Evolutionary conservation across 2,113 vertebrate species (phyloP), one percentile per base, ranked within the genome.

Genomic region (Cottus gobio): DNA sequence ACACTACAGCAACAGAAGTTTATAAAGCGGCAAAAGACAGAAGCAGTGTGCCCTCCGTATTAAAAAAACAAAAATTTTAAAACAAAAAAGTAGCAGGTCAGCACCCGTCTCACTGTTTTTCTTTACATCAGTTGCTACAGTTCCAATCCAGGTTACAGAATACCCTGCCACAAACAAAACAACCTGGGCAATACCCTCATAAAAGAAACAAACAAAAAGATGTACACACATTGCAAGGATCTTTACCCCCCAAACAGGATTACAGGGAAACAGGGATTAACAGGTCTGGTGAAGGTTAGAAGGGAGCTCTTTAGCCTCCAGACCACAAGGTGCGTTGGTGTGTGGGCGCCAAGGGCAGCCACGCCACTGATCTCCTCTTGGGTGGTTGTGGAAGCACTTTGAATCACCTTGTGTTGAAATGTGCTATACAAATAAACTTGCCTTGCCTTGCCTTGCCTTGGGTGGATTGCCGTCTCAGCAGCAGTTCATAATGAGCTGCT

Each of bases 251-350:
- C 54, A 61, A 10, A 66, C 74, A 18, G 42, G 77, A 31, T 69
- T 6, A n/a, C n/a, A n/a, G n/a, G n/a, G n/a, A n/a, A n/a, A n/a
- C n/a, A n/a, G 22, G 42, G 77, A 31, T 69, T 6, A n/a, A 18
- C 22, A 5, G 57, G 62, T 71, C 65, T 46, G 75, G 71, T 81
- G 57, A 37, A 61, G 15, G 73, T 81, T 48, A 76, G 64, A 46
- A 22, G 37, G 70, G 65, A 75, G 26, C 62, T 39, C 48, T 70
- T 74, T 37, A 68, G 60, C 42, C 68, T 42, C 72, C 68, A 65
- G 65, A 79, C 70, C 31, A 61, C 42, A 90, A 87, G 82, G 86
- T 87, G 87, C 80, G 6, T 58, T 57, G 72, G 70, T 70, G 73
- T 54, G 11, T 37, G 31, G 34, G 52, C 22, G 58, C 60, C 65